These are phyloP conservation scores for Globia sparganii DNA, from an alignment of 2,888 invertebrate genomes.

Conservation along the genomic window DNA sequence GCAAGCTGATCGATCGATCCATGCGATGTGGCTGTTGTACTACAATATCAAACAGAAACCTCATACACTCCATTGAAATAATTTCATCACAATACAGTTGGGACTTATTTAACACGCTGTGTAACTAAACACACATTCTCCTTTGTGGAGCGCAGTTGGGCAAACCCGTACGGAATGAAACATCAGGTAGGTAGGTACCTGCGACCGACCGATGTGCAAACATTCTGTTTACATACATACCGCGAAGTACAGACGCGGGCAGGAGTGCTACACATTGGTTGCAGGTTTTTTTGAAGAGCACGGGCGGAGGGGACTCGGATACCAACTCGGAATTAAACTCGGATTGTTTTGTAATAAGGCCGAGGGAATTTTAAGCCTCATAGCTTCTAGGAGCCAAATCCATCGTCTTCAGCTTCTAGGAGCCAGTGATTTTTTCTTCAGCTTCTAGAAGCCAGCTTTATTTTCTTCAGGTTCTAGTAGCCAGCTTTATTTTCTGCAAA, in stretches of 20 bases:
- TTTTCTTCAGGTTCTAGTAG: background rate
- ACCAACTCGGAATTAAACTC: background rate
- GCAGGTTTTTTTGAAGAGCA: background rate
- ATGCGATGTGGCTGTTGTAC: background rate
- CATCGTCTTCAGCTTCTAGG: too few species aligned
- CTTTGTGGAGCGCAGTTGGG: constrained; percentile 62
- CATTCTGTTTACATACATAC: constrained; percentile 67
- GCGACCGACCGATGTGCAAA: constrained; percentile 67
- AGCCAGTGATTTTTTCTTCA: too few species aligned
- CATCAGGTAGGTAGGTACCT: constrained; percentile 66
- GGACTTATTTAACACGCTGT: constrained; percentile 34
- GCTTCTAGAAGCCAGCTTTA: too few species aligned
- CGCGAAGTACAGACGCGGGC: constrained; percentile 51
- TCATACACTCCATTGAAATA: constrained; percentile 32
- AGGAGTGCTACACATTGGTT: constrained; percentile 24
- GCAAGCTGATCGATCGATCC: background rate
- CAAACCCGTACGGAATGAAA: constrained; percentile 61
- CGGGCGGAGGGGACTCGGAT: background rate
- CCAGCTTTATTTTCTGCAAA: background rate
- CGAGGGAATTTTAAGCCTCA: too few species aligned
- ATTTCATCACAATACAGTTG: constrained; percentile 35
- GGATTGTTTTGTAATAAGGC: too few species aligned
- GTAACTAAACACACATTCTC: constrained; percentile 48
- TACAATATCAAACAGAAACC: background rate
- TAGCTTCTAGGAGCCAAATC: too few species aligned